Evolutionary conservation across 2,113 vertebrate genomes (phyloP), one percentile per base, ranked within the genome.

Genomic region (Leucopternis melanops): DNA sequence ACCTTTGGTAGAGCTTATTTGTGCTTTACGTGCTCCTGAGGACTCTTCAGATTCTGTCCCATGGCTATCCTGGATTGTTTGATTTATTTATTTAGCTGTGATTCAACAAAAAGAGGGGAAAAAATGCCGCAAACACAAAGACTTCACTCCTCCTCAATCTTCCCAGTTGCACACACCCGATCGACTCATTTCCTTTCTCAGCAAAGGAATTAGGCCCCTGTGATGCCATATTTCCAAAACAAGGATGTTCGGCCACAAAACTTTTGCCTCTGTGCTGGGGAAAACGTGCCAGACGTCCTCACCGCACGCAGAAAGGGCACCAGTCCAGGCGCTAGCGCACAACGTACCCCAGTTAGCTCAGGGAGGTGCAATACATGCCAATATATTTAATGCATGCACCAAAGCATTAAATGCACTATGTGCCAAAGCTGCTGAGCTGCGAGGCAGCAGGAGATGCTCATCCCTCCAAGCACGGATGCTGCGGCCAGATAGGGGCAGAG

Each of bases 121-220:
- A 87, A 92, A 29, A 23, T 67, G 65, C 66, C 1, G 1, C 29
- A 49, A 88, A 73, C 81, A 91, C 58, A 72, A 92, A 88, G 55
- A 74, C 29, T 81, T 90, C 65, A 44, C 85, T 92, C 55, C 92
- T 95, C 74, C 92, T 96, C 91, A 57, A 25, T 95, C 85, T 87
- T 95, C 90, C 81, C 87, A 75, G 79, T 79, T 50, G 81, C 84
- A 79, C 63, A 94, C 86, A 75, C 90, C 62, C 86, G 0, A 38
- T 11, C 45, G 63, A 97, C 58, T 97, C 79, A 97, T 97, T 97
- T 97, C 95, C 92, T 96, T 82, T 86, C 86, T 61, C 58, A 94
- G 94, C 84, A 90, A 86, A 88, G 81, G 72, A 96, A 88, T 50
- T 58, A 36, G 73, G 81, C n/a, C 52, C 61, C 70, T 0, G 4